Evolutionary conservation across 2,113 vertebrate species (phyloP).

Genomic region (Lepisosteus oculatus): DNA sequence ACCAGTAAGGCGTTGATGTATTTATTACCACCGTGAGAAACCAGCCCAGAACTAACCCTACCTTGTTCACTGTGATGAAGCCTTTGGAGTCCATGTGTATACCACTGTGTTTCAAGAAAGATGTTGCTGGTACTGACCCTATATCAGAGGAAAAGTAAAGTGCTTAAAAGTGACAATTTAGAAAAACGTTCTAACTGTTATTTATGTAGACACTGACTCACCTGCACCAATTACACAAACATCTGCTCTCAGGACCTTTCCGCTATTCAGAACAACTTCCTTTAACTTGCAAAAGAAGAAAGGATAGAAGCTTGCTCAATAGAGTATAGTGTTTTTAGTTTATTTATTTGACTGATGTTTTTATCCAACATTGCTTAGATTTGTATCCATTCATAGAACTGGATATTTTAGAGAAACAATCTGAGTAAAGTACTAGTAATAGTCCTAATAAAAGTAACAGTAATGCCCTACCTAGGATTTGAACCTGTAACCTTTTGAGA

Average conservation of each 20-base stretch:
- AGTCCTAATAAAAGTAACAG: too few relatives aligned
- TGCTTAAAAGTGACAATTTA: not conserved
- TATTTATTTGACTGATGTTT: too few relatives aligned
- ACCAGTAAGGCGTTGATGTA: too few relatives aligned
- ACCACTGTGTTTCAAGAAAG: slow-evolving; percentile 88
- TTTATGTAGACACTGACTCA: slow-evolving; percentile 49
- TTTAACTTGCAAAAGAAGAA: slow-evolving; percentile 70
- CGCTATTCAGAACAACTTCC: slow-evolving; percentile 96
- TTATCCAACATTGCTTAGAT: too few relatives aligned
- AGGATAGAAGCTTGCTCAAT: too few relatives aligned
- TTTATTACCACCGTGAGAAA: too few relatives aligned
- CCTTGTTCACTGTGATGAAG: slow-evolving; percentile 94
- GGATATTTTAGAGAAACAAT: too few relatives aligned
- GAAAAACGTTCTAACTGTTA: not conserved
- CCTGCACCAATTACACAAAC: slow-evolving; percentile 93
- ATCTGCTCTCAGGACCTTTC: slow-evolving; percentile 88
- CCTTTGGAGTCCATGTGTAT: slow-evolving; percentile 88
- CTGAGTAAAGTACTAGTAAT: too few relatives aligned
- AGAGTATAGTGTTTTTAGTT: too few relatives aligned
- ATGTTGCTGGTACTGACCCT: slow-evolving; percentile 86
- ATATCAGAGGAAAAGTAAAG: slow-evolving; percentile 10
- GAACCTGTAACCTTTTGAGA: too few relatives aligned
- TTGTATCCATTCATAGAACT: too few relatives aligned
- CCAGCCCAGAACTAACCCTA: slow-evolving; percentile 33
- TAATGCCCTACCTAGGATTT: too few relatives aligned